Conservation (phyloP, 30 jellyfish, hydroid and myxozoan genomes). For the Cassiopea andromeda region DNA sequence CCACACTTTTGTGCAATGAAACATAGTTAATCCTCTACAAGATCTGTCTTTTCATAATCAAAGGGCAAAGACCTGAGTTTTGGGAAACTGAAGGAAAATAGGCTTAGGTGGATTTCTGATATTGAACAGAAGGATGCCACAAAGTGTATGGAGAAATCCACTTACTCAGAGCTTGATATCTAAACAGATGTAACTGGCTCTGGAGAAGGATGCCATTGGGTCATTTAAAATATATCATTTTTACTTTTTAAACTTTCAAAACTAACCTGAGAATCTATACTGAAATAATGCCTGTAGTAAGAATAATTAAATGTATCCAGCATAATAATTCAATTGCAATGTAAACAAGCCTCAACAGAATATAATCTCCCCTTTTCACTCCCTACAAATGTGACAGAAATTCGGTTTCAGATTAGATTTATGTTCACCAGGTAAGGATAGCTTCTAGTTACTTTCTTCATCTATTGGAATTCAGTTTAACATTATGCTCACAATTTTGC, state of each 20-base stretch:
- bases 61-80: neutral
- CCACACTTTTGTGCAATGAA: neutral
- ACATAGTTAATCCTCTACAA: neutral
- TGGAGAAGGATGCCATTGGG: neutral
- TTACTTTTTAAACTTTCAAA: too few species aligned
- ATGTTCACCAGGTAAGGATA: too few species aligned
- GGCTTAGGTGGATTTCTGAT: neutral
- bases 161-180: neutral
- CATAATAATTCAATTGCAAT: too few species aligned
- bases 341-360: too few species aligned
- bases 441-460: too few species aligned
- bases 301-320: too few species aligned
- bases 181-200: neutral
- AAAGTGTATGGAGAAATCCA: neutral
- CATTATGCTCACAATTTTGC: too few species aligned
- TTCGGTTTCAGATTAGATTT: too few species aligned
- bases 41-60: neutral
- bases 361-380: too few species aligned
- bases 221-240: too few species aligned
- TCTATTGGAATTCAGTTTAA: too few species aligned
- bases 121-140: neutral
- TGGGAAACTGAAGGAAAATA: neutral
- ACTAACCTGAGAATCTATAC: neutral
- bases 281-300: neutral
- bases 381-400: too few species aligned